Conservation (phyloP, 1,140 invertebrate species). For the Leptinotarsa defecta region DNA sequence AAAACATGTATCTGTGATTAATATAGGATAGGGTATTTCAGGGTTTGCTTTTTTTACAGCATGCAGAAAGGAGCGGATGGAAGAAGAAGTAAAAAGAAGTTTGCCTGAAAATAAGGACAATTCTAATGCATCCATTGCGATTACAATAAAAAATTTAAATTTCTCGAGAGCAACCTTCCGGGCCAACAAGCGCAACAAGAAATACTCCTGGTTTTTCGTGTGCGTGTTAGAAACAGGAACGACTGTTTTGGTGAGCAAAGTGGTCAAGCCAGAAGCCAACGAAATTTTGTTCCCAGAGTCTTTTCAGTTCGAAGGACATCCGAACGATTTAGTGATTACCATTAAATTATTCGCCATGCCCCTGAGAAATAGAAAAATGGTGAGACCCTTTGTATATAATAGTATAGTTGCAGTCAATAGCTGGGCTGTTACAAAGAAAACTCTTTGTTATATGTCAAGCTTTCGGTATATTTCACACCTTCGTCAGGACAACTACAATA, state of each 20-base stretch:
- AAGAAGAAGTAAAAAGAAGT: too few relatives aligned
- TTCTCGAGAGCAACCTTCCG: not conserved
- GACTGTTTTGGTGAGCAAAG: not conserved
- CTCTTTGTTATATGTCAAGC: too few relatives aligned
- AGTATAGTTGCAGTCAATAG: too few relatives aligned
- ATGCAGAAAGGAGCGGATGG: too few relatives aligned
- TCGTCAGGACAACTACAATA: too few relatives aligned
- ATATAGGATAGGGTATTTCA: too few relatives aligned
- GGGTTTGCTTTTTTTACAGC: too few relatives aligned
- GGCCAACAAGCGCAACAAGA: not conserved
- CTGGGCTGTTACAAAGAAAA: too few relatives aligned
- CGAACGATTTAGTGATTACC: not conserved
- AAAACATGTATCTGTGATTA: too few relatives aligned
- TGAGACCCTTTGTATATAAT: not conserved
- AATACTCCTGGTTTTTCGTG: not conserved
- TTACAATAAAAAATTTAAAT: constrained; percentile 1
- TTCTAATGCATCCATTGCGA: not conserved
- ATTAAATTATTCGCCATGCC: not conserved
- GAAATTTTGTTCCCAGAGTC: not conserved
- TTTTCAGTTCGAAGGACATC: constrained; percentile 1
- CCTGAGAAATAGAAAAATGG: not conserved
- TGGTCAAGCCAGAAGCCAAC: not conserved
- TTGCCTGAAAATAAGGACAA: not conserved
- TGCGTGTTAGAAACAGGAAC: not conserved
- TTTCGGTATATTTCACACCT: too few relatives aligned